These are phyloP conservation scores for Drosophila birchii DNA, from an alignment of 2,888 invertebrate species.

Conservation along the genomic window DNA sequence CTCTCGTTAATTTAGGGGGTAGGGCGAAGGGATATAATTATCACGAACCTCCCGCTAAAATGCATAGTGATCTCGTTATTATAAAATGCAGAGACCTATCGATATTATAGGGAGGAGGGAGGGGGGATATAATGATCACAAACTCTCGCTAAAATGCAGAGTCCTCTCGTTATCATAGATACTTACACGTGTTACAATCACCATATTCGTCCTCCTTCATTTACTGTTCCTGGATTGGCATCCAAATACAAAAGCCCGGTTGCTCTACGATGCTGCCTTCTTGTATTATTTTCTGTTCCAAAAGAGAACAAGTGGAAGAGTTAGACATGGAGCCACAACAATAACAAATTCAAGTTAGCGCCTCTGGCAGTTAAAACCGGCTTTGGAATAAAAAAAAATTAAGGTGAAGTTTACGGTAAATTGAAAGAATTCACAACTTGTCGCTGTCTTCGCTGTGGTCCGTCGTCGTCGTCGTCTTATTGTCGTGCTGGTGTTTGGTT, in stretches of 20 bases:
- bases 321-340: slow-evolving; percentile 53
- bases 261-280: slow-evolving; percentile 29
- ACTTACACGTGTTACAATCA: slow-evolving; percentile 92
- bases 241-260: slow-evolving; percentile 55
- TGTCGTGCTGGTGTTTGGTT: slow-evolving; percentile 27
- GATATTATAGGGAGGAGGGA: no score
- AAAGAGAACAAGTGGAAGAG: slow-evolving; percentile 55
- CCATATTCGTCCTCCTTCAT: slow-evolving; percentile 88
- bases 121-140: slow-evolving; percentile 5
- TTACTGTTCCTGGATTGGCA: slow-evolving; percentile 81
- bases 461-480: slow-evolving; percentile 21
- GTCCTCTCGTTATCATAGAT: slow-evolving; percentile 17
- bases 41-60: no score
- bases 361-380: slow-evolving; percentile 70
- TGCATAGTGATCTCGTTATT: no score
- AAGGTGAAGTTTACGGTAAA: slow-evolving; percentile 85
- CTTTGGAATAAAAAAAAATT: slow-evolving; percentile 61
- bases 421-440: slow-evolving; percentile 78
- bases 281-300: slow-evolving; percentile 36
- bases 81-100: no score
- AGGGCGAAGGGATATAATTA: no score
- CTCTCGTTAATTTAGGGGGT: no score
- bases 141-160: background rate
- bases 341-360: slow-evolving; percentile 59
- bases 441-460: slow-evolving; percentile 52